Evolutionary conservation across 2,113 vertebrate genomes (phyloP).

Genomic region (Oryzias curvinotus): DNA sequence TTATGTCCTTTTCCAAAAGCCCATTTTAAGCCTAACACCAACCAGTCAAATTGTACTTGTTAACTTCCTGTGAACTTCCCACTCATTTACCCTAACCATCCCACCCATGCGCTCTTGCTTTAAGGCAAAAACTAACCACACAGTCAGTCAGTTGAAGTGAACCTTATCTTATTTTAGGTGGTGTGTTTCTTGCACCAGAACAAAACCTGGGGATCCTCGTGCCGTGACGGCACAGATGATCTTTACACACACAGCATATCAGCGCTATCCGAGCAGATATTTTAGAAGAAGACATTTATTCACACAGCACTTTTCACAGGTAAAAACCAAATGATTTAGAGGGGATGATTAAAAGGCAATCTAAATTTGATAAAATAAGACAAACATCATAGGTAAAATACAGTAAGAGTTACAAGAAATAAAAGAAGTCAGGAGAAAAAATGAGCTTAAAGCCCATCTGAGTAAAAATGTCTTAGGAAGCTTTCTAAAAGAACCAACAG

Average conservation of each 20-base stretch:
- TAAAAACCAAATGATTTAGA: no score
- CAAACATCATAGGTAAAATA: no score
- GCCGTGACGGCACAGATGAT: neutral
- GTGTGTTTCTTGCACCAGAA: neutral
- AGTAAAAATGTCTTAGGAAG: no score
- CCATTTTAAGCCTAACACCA: conserved; percentile 5
- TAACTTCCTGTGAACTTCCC: conserved; percentile 21
- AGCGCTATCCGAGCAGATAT: neutral
- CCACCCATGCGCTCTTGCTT: conserved; percentile 3
- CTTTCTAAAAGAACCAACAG: no score
- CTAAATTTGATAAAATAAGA: no score
- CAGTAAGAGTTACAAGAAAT: neutral
- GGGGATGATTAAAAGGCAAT: no score
- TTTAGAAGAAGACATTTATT: neutral
- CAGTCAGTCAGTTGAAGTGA: neutral
- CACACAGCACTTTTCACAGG: no score
- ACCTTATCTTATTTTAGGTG: conserved; percentile 1
- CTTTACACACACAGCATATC: neutral
- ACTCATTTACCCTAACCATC: conserved; percentile 7
- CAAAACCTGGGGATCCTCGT: neutral
- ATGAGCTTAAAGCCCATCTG: no score
- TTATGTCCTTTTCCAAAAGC: neutral
- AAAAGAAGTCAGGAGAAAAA: neutral
- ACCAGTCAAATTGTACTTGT: neutral
- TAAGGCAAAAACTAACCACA: conserved; percentile 3